Conservation (phyloP, 1,140 invertebrate species). For the Phthorimaea operculella region DNA sequence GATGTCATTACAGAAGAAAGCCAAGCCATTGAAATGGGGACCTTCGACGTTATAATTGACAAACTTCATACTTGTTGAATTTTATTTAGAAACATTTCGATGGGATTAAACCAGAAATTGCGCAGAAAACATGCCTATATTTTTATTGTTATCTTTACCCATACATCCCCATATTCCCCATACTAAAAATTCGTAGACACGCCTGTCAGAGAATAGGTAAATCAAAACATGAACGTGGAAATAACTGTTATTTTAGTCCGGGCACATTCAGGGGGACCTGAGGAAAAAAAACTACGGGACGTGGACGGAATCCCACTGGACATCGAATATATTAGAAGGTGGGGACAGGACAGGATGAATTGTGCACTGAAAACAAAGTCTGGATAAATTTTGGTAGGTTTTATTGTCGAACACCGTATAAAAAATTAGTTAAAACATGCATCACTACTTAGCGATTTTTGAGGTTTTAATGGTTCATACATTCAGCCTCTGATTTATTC, state of each 20-base stretch:
- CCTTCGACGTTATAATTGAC: background rate
- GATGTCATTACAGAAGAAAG: too few relatives aligned
- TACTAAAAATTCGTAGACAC: conserved; percentile 2
- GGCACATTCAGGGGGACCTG: conserved; percentile 42
- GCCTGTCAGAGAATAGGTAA: conserved; percentile 32
- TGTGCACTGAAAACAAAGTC: conserved; percentile 9
- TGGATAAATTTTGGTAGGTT: too few relatives aligned
- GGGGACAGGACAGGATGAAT: conserved; percentile 36
- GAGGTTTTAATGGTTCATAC: too few relatives aligned
- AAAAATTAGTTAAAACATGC: too few relatives aligned
- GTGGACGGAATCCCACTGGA: conserved; percentile 49
- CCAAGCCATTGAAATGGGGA: background rate
- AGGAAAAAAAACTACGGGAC: conserved; percentile 44
- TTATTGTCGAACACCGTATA: too few relatives aligned
- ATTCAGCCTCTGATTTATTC: too few relatives aligned
- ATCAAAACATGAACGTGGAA: conserved; percentile 43
- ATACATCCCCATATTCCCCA: background rate
- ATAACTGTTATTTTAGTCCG: conserved; percentile 60
- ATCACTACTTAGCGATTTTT: too few relatives aligned
- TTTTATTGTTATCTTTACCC: background rate
- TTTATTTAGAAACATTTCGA: background rate
- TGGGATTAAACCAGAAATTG: background rate
- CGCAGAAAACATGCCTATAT: background rate
- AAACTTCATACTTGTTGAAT: background rate
- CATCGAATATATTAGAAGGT: conserved; percentile 44